Conservation (phyloP, 2,113 vertebrate genomes). For the Anoplopoma fimbria region DNA sequence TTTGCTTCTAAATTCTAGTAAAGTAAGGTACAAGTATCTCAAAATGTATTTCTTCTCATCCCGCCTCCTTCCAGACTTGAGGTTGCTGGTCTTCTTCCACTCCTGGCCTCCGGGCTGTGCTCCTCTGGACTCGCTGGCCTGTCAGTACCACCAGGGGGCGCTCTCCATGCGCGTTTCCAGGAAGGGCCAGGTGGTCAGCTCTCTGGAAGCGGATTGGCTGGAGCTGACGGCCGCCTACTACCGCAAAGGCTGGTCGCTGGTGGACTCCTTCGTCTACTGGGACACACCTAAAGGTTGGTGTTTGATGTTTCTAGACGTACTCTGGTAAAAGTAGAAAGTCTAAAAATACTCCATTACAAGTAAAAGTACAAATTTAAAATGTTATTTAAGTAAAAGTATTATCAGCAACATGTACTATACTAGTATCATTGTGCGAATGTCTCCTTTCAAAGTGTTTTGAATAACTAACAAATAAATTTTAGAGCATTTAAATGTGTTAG, state of each 20-base stretch:
- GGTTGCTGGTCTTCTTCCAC: conserved; percentile 92
- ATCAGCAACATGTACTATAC: not conserved
- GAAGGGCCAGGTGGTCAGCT: conserved; percentile 91
- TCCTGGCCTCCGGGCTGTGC: conserved; percentile 82
- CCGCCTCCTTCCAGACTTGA: conserved; percentile 77
- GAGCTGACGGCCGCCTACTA: conserved; percentile 94
- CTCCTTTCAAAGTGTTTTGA: not conserved
- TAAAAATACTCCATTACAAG: not conserved
- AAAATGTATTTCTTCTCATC: not conserved
- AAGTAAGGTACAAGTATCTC: no score
- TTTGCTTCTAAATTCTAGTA: not conserved
- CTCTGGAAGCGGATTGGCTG: conserved; percentile 96
- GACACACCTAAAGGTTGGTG: conserved; percentile 91
- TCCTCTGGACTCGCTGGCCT: conserved; percentile 85
- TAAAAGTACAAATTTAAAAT: not conserved
- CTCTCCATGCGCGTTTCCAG: conserved; percentile 93
- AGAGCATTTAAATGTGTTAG: no score
- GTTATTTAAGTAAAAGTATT: not conserved
- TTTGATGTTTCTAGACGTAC: not conserved
- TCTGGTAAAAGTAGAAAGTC: not conserved
- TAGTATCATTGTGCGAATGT: no score
- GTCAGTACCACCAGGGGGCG: conserved; percentile 92
- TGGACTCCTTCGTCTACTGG: conserved; percentile 96
- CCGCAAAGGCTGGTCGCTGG: conserved; percentile 93
- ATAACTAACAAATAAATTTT: not conserved